Evolutionary conservation across 92 coral and sea anemone species (phyloP), one percentile per base, ranked within the genome.

Genomic region (Pocillopora grandis): DNA sequence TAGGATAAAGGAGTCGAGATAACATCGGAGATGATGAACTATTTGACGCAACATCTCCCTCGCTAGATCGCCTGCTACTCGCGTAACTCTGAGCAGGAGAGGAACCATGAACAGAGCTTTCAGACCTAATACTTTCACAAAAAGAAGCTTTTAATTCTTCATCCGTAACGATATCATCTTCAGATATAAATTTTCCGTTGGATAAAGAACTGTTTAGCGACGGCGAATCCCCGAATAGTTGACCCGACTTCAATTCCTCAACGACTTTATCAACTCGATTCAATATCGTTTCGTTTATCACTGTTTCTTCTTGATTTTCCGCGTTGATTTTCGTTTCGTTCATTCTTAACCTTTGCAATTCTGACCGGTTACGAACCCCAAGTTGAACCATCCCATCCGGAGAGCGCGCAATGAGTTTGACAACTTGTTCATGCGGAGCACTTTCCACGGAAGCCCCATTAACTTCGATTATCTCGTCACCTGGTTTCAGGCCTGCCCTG

Each of bases 201-300:
- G 88, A 89, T 72, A 84, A 80, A 33, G 88, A 80, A 23, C 73
- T 86, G 62, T 89, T 31, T 56, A 85, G 76, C 17, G 83, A 76
- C 76, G 85, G 90, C 18, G 95, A 83, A 76, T 87, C 85, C 48
- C 95, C 87, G 42, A 87, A 79, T 49, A 89, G 81, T 27, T 88
- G 90, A 35, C 98, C 98, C 62, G 95, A 84, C 77, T 88, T 94
- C 31, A 97, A 87, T 82, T 95, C 99, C 77, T 94, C 97, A 4
- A 94, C 99, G 42, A 97, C 98, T 66, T 92, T 93, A 78, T 94
- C 99, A 37, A 97, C 98, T 36, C 94, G 87, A 23, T 97, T 89
- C 33, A 95, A 90, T 62, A 94, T 91, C 60, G 89, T 84, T 61
- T 86, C 91, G 76, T 87, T 87, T 20, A 80, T 69, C 59, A 80